Evolutionary conservation across 92 coral and sea anemone species (phyloP).

Genomic region (Pocillopora grandis): DNA sequence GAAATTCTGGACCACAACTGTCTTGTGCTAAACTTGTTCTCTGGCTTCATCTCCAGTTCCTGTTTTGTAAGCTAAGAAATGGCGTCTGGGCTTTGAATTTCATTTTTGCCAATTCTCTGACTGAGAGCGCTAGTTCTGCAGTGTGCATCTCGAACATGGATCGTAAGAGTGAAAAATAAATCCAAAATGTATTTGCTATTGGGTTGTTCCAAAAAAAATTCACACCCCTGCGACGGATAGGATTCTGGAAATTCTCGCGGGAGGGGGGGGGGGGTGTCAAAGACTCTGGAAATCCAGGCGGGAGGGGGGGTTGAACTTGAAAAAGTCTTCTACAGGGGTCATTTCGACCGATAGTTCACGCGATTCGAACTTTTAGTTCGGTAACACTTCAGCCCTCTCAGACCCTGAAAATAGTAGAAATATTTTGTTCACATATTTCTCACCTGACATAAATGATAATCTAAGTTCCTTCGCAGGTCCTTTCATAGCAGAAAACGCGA

Average conservation of each 20-base stretch:
- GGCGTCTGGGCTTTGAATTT: slow-evolving; percentile 76
- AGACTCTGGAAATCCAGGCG: too few relatives aligned
- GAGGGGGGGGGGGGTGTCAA: neutral
- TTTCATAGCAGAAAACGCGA: slow-evolving; percentile 27
- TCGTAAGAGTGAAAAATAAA: slow-evolving; percentile 32
- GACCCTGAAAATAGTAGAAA: slow-evolving; percentile 17
- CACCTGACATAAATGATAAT: slow-evolving; percentile 18
- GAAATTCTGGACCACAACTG: neutral
- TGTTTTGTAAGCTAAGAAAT: slow-evolving; percentile 74
- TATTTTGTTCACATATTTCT: slow-evolving; percentile 19
- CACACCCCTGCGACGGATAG: neutral
- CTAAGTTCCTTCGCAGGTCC: slow-evolving; percentile 20
- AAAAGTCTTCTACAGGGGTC: slow-evolving; percentile 18
- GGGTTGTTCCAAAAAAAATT: neutral
- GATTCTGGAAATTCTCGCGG: slow-evolving; percentile 12
- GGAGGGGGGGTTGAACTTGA: neutral
- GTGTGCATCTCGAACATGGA: slow-evolving; percentile 72
- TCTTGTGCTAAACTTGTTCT: neutral
- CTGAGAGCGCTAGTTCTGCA: slow-evolving; percentile 84
- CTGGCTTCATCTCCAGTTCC: slow-evolving; percentile 64
- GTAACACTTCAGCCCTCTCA: slow-evolving; percentile 4
- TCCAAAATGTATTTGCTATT: too few relatives aligned
- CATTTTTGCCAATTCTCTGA: slow-evolving; percentile 74
- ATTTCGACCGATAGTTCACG: slow-evolving; percentile 8
- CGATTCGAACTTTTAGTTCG: slow-evolving; percentile 13